Base-by-base conservation (phyloP, 1,140 invertebrate species). In the Apis cerana region DNA sequence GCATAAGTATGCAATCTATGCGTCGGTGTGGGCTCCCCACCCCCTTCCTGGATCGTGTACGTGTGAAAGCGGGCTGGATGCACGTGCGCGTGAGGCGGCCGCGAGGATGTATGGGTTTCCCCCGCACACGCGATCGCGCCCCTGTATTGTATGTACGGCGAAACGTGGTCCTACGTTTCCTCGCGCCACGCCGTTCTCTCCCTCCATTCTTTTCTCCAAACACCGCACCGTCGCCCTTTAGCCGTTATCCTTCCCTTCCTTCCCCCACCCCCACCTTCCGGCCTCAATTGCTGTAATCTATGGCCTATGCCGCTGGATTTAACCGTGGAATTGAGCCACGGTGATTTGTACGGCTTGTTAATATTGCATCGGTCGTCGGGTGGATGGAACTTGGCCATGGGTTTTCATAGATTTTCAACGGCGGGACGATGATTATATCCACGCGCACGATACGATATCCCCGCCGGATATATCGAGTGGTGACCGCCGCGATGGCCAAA, bases 1-100 rank as follows among this genome's bases (percentile, higher is more conserved):
- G 92, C 92, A 93, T 94, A 93, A 94, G 93, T 93, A 94, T 93
- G 91, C 90, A 89, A 90, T 89, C 84, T 90, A 85, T 90, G 91
- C 90, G 90, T 89, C 83, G 88, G 85, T 89, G 84, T 86, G 75
- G 61, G 71, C 61, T 15, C 67, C 54, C 74, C 2, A 71, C 56
- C 54, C 75, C 48, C 74, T 33, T 82, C 61, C 75, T 77, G 59
- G 33, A 23, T 27, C 68, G 76, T 80, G 68, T 43, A 43, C 78
- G 62, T 81, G 72, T 83, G 80, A 80, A 80, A 80, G n/a, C 70
- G 11, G 2, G 54, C 0, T 7, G 7, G 7, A 1, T n/a, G n/a
- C 65, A 61, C 54, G 74, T 83, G 69, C 69, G 59, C 54, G 33
- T 48, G 21, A 27, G n/a, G 4, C 1, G 9, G 2, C 15, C 4